A percentile compares a stretch with the other conserved stretches of the same genome.
Evolutionary conservation across 2,888 invertebrate genomes (phyloP).

Genomic region (Yponomeuta evonymella): DNA sequence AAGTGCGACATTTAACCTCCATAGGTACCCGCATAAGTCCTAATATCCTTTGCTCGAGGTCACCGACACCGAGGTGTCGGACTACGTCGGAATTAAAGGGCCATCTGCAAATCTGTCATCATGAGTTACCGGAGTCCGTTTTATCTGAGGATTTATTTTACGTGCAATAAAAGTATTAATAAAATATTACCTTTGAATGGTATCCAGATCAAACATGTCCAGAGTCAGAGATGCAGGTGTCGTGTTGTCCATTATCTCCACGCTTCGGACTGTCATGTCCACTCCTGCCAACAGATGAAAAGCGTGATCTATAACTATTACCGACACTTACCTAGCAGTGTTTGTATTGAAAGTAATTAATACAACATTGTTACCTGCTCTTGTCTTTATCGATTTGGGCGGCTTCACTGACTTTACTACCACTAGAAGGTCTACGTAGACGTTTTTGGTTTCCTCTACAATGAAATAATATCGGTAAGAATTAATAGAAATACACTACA

Average conservation of each 20-base stretch:
- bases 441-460: conserved; percentile 58
- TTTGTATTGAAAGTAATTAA: background rate
- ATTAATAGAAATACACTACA: background rate
- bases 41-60: too few species aligned
- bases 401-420: conserved; percentile 80
- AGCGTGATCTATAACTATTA: too few species aligned
- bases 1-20: too few species aligned
- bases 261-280: conserved; percentile 77
- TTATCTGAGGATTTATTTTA: too few species aligned
- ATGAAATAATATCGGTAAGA: conserved; percentile 19
- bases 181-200: conserved; percentile 73
- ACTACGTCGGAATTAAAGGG: too few species aligned
- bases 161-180: too few species aligned
- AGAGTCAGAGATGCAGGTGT: conserved; percentile 76
- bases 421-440: conserved; percentile 80
- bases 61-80: too few species aligned
- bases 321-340: background rate
- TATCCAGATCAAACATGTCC: conserved; percentile 82
- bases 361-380: conserved; percentile 53
- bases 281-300: conserved; percentile 39
- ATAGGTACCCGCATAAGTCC: too few species aligned
- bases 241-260: conserved; percentile 80
- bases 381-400: conserved; percentile 78
- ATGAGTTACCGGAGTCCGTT: too few species aligned
- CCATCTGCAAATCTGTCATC: too few species aligned